Evolutionary conservation across 1,140 invertebrate species (phyloP), one percentile per base, ranked within the genome.

Genomic region (Stegodyphus dumicola): DNA sequence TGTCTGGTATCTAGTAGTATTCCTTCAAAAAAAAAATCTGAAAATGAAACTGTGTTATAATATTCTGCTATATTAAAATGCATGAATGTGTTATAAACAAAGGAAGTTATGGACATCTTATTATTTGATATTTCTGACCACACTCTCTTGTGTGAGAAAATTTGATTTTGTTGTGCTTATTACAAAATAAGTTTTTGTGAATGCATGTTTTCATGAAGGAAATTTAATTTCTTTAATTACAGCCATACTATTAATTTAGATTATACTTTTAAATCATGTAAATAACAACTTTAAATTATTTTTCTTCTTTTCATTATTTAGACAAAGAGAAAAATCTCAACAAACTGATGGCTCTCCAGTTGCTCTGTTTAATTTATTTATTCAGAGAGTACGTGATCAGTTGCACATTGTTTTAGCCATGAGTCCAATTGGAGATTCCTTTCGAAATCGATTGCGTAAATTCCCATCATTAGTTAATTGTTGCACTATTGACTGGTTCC

Each of bases 401-500:
- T 91, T 99, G 10, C 97, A 99, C 89, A 94, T 99, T 79, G 95
- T 97, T 1, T 90, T 99, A 51, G 94, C 96, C 2, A 98, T 99
- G 96, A 97, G 95, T 78, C 96, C 97, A 0, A 97, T 97, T 89
- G 97, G 97, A 7, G 91, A 92, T 79, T 89, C 91, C 7, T 95
- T 99, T 90, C 92, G 97, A 85, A 96, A 94, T 89, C 92, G 96
- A 71, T 94, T 99, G 13, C 92, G 96, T 83, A 98, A 97, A 90
- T 99, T 98, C 90, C 97, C 97, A 1, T 95, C 96, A 0, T 93
- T 99, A 51, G 96, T 99, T 48, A 99, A 98, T 90, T 98, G 97
- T 89, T 99, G 97, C 89, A 98, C 97, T 0, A 98, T 99, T 87
- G 96, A 99, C 91, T 99, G 97, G 97, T 97, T 99, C 91, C 96